Percentiles rank a stretch among this genome's conserved stretches.
Evolutionary conservation across 2,797 vertebrate species (phyloP).

Genomic region (Enteromius trimaculatus): DNA sequence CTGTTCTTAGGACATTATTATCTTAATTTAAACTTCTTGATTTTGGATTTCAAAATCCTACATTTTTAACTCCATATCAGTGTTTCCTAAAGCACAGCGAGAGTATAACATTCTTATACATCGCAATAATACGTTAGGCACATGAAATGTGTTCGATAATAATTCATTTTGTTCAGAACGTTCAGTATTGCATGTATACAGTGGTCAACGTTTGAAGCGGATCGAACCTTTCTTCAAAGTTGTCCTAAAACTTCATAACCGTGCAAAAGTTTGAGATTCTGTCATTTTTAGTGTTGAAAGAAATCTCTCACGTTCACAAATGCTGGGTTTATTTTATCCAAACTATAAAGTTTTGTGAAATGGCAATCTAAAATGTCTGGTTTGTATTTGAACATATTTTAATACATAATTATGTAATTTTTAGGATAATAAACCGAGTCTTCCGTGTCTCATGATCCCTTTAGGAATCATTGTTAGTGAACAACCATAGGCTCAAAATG

Average conservation of each 20-base stretch:
- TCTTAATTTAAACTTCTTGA: background rate
- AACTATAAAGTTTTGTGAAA: too few relatives aligned
- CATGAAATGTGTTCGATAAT: background rate
- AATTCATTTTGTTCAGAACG: too few relatives aligned
- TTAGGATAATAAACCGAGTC: too few relatives aligned
- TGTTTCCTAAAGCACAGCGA: background rate
- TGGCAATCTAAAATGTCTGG: too few relatives aligned
- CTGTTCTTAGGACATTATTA: background rate
- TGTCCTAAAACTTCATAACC: background rate
- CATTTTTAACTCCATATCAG: background rate
- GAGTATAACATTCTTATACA: background rate
- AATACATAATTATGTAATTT: too few relatives aligned
- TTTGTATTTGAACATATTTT: too few relatives aligned
- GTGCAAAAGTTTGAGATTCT: background rate
- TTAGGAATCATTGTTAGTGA: too few relatives aligned
- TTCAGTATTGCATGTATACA: too few relatives aligned
- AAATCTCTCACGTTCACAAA: background rate
- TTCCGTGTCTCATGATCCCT: too few relatives aligned
- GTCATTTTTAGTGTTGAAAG: background rate
- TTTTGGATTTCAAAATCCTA: background rate
- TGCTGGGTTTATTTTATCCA: background rate
- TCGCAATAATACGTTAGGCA: background rate
- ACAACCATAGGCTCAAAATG: too few relatives aligned
- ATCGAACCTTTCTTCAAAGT: too few relatives aligned
- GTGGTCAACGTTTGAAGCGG: too few relatives aligned